phyloP scores from a whole-genome alignment of 2,797 vertebrate genomes.

The Falco concolor region DNA sequence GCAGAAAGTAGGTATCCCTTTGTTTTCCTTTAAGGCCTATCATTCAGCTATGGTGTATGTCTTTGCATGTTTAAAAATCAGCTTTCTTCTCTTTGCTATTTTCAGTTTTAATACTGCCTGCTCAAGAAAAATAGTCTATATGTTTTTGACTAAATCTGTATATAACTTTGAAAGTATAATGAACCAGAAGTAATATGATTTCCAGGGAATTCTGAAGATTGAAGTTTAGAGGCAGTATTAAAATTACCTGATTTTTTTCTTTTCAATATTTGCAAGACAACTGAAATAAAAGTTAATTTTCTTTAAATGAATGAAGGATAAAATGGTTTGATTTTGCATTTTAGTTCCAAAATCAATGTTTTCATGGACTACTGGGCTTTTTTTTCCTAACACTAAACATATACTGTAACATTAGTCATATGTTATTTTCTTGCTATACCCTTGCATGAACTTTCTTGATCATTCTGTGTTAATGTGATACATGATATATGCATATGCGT shows the following conservation, averaged over 20 bases:
- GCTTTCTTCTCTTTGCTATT: constrained; percentile 59
- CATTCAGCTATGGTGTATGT: constrained; percentile 70
- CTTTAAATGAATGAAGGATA: constrained; percentile 3
- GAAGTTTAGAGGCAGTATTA: constrained; percentile 68
- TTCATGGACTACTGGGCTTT: constrained; percentile 21
- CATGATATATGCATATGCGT: not conserved
- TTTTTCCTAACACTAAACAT: not conserved
- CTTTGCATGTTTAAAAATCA: constrained; percentile 72
- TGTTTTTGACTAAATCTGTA: not conserved
- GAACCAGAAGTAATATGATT: not conserved
- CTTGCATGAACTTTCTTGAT: constrained; percentile 36
- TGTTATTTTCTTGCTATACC: not conserved
- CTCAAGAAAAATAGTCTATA: not conserved
- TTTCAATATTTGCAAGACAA: constrained; percentile 17
- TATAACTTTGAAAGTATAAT: not conserved
- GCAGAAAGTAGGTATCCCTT: constrained; percentile 98
- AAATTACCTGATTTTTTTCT: constrained; percentile 9
- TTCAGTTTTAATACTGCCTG: constrained; percentile 75
- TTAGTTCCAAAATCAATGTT: constrained; percentile 33
- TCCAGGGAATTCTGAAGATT: not conserved
- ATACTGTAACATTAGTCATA: not conserved
- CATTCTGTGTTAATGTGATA: constrained; percentile 1
- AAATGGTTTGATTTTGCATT: constrained; percentile 8
- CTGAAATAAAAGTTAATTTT: constrained; percentile 2
- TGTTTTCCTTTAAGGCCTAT: constrained; percentile 77